A percentile compares a stretch with the other conserved stretches of the same genome.
Evolutionary conservation across 2,888 invertebrate species (phyloP).

Genomic region (Drosophila kanekoi): DNA sequence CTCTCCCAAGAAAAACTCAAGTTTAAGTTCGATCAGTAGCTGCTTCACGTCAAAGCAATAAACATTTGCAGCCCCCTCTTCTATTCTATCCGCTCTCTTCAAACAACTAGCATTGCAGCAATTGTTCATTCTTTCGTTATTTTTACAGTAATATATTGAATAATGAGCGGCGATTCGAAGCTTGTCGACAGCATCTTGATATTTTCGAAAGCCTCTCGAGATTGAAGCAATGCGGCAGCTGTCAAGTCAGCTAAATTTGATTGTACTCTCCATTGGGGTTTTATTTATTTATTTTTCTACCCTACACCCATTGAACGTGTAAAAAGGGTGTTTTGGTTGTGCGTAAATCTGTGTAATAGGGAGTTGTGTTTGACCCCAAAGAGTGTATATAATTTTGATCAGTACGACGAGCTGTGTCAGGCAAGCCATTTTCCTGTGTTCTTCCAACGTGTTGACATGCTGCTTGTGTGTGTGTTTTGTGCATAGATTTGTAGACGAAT

Average conservation of each 20-base stretch:
- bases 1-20: slow-evolving; percentile 16
- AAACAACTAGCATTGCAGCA: background rate
- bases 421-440: no score
- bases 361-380: no score
- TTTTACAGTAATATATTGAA: slow-evolving; percentile 25
- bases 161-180: slow-evolving; percentile 37
- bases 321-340: no score
- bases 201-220: slow-evolving; percentile 55
- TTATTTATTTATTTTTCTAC: slow-evolving; percentile 1
- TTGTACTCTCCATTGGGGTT: slow-evolving; percentile 9
- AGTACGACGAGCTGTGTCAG: no score
- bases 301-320: no score
- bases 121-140: slow-evolving; percentile 22
- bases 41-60: slow-evolving; percentile 47
- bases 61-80: slow-evolving; percentile 14
- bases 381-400: no score
- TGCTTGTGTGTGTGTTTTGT: no score
- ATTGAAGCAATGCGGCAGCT: slow-evolving; percentile 28
- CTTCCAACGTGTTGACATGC: no score
- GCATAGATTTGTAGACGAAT: no score
- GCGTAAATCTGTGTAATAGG: no score
- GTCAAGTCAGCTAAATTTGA: slow-evolving; percentile 14
- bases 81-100: background rate
- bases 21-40: slow-evolving; percentile 61
- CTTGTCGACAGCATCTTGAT: slow-evolving; percentile 64